A percentile compares a stretch with the other conserved stretches of the same genome.
These are phyloP conservation scores for Brachionus koreanus DNA, from an alignment of 1,140 invertebrate species.

Conservation along the genomic window DNA sequence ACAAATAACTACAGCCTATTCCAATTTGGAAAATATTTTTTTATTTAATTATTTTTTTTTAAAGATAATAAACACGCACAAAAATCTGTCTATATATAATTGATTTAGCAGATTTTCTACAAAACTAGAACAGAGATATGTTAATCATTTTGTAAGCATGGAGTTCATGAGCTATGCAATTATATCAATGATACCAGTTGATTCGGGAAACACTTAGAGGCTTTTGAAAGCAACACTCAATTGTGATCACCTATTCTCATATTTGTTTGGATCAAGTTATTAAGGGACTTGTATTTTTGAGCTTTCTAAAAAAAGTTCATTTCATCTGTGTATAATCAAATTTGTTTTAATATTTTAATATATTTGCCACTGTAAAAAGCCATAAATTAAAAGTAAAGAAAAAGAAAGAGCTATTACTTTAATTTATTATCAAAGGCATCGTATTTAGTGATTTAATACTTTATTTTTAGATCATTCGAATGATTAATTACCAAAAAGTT, in stretches of 20 bases:
- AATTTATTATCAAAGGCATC: no score
- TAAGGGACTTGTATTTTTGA: no score
- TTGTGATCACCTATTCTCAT: no score
- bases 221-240: no score
- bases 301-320: no score
- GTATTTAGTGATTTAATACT: neutral
- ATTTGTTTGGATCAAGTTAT: no score
- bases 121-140: neutral
- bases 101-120: neutral
- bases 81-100: conserved; percentile 4
- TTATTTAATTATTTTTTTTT: conserved; percentile 2
- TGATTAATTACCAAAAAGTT: neutral
- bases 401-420: no score
- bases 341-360: no score
- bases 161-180: neutral
- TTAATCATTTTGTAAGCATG: neutral
- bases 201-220: no score
- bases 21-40: neutral
- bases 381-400: no score
- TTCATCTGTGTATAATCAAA: no score
- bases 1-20: neutral
- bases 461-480: neutral
- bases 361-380: no score
- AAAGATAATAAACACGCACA: conserved; percentile 7
- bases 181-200: neutral